Conservation (phyloP, 1,140 invertebrate species). For the Daktulosphaira vitifoliae region DNA sequence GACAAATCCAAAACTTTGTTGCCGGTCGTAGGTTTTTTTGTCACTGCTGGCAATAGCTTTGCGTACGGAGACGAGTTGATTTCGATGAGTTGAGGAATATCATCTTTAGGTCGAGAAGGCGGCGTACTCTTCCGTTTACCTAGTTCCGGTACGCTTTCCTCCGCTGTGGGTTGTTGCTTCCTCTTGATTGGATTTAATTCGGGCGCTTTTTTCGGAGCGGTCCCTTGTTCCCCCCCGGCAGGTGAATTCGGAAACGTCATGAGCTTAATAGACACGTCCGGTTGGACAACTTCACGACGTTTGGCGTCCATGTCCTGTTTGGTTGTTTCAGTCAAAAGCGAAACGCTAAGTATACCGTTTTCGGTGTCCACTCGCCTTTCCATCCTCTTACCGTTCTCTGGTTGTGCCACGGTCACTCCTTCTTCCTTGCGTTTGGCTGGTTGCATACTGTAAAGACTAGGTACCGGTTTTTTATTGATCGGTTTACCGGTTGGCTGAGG, state of each 20-base stretch:
- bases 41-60: conserved; percentile 10
- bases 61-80: conserved; percentile 25
- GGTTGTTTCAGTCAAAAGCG: conserved; percentile 26
- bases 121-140: not conserved
- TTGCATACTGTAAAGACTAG: conserved; percentile 15
- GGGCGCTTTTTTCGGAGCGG: not conserved
- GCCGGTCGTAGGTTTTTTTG: not conserved
- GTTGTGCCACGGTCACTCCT: not conserved
- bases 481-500: not conserved
- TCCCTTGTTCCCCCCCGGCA: not conserved
- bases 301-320: conserved; percentile 36
- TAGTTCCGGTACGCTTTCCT: not conserved
- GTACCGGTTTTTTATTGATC: conserved; percentile 17
- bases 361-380: conserved; percentile 35
- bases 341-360: conserved; percentile 33
- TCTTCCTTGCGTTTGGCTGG: conserved; percentile 5
- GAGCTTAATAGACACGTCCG: conserved; percentile 40
- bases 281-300: conserved; percentile 37
- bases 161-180: not conserved
- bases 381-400: not conserved
- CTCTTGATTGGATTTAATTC: not conserved
- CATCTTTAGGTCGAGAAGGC: not conserved
- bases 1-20: conserved; percentile 9
- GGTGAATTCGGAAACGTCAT: conserved; percentile 29
- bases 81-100: conserved; percentile 33